Conservation (phyloP, 2,113 vertebrate genomes). For the Phyllostomus discolor region DNA sequence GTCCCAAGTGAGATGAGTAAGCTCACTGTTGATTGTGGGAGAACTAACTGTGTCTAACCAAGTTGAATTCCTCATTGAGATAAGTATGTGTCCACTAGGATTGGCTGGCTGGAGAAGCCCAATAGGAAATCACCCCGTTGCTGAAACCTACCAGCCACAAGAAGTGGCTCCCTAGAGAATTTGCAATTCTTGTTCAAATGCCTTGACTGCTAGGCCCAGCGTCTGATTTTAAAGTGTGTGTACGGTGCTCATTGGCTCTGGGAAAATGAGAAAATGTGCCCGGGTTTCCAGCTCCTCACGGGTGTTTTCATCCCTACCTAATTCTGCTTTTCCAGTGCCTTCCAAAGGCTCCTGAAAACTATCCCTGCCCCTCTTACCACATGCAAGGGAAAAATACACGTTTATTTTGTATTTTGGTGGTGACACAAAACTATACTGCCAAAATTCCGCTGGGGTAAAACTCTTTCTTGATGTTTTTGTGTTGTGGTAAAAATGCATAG, state of each 20-base stretch:
- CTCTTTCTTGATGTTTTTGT: neutral
- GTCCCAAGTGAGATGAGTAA: neutral
- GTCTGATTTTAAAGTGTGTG: neutral
- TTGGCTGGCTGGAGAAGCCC: neutral
- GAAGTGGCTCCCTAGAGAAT: neutral
- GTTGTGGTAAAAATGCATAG: neutral
- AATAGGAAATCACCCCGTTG: neutral
- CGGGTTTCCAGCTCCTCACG: neutral
- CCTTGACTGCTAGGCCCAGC: neutral
- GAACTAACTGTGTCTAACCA: neutral
- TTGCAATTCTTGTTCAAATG: neutral
- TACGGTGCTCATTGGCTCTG: neutral
- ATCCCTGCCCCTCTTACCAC: neutral
- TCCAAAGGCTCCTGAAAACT: neutral
- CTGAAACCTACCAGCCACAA: neutral
- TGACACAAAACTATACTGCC: neutral
- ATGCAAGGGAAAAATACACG: neutral
- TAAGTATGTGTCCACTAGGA: neutral
- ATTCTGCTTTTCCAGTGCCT: neutral
- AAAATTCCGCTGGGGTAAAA: neutral
- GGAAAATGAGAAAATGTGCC: conserved; percentile 2
- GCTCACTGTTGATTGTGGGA: neutral
- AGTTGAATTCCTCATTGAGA: neutral
- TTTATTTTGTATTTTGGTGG: neutral
- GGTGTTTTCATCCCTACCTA: neutral